Evolutionary conservation across 2,888 invertebrate species (phyloP), one percentile per base, ranked within the genome.

Genomic region (Perithous albicinctus): DNA sequence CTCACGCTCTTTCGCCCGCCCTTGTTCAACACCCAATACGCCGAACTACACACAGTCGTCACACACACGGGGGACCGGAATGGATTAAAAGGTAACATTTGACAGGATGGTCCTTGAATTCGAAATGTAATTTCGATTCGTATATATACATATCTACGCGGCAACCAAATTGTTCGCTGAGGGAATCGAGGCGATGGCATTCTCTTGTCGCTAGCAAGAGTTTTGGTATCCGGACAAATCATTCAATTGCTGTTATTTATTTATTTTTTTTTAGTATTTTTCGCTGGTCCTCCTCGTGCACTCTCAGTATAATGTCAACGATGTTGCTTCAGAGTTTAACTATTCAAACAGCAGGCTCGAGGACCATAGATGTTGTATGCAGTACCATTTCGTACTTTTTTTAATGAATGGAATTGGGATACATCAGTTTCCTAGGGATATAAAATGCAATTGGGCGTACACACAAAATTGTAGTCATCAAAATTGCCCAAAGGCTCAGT

Each of bases 1-100:
- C 67, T 20, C 20, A 7, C 35, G 2, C 64, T 66, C 66, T 66
- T 20, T 48, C 67, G 35, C 12, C 48, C 67, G 35, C 12, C 48
- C 67, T 83, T 84, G 85, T 85, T 78, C 85, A 84, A 82, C 82
- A 83, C 67, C 29, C 78, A 46, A 48, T 18, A 41, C n/a, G n/a
- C 23, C 56, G 26, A 35, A 12, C 32, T 12, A 63, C 72, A 63
- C 72, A 38, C 67, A 83, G 79, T 73, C 80, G 79, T 43, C 85
- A 77, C n/a, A 7, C 85, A 77, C n/a, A 7, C 51, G 80, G 83
- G 74, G 74, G 74, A 83, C 83, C 82, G 69, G 82, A 81, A 75
- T 76, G 82, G 85, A 85, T 86, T 84, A 85, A 86, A 86, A 43
- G 56, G 69, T 41, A 70, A 70, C 69, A 56, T 70, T 56, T 56